Percentiles rank a stretch among this genome's conserved stretches.
Conservation (phyloP, 2,797 vertebrate species). For the Pseudomugil tenellus region DNA sequence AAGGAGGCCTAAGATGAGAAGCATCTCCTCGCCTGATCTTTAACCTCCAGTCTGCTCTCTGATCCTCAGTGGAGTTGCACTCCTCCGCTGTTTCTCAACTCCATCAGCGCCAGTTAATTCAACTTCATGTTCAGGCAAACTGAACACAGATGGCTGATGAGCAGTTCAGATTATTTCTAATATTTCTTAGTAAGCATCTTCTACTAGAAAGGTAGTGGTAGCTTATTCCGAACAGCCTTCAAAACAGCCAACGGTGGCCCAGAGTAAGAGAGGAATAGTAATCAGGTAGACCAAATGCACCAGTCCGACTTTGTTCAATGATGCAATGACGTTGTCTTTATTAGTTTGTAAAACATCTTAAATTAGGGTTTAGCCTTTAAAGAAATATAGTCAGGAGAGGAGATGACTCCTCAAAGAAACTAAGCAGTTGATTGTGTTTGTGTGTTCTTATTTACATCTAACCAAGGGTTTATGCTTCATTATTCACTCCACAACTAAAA, state of each 20-base stretch:
- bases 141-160: constrained; percentile 47
- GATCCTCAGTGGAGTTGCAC: constrained; percentile 50
- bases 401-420: neutral
- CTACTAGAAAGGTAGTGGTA: constrained; percentile 38
- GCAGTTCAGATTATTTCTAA: constrained; percentile 35
- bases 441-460: constrained; percentile 11
- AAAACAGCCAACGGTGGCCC: constrained; percentile 21
- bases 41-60: constrained; percentile 48
- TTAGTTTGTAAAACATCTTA: neutral
- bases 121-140: constrained; percentile 43
- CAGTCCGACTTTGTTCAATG: neutral
- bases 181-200: constrained; percentile 40
- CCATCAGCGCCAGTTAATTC: constrained; percentile 62
- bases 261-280: neutral
- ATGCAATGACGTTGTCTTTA: neutral
- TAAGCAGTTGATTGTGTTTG: neutral
- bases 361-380: constrained; percentile 14
- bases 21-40: constrained; percentile 41
- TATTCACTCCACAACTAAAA: constrained; percentile 60
- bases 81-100: constrained; percentile 51
- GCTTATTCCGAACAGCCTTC: constrained; percentile 45
- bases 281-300: neutral
- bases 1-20: constrained; percentile 24
- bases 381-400: constrained; percentile 1
- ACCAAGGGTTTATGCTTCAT: constrained; percentile 45